These are phyloP conservation scores for Etheostoma nigrum DNA, from an alignment of 2,797 vertebrate genomes.

Conservation along the genomic window DNA sequence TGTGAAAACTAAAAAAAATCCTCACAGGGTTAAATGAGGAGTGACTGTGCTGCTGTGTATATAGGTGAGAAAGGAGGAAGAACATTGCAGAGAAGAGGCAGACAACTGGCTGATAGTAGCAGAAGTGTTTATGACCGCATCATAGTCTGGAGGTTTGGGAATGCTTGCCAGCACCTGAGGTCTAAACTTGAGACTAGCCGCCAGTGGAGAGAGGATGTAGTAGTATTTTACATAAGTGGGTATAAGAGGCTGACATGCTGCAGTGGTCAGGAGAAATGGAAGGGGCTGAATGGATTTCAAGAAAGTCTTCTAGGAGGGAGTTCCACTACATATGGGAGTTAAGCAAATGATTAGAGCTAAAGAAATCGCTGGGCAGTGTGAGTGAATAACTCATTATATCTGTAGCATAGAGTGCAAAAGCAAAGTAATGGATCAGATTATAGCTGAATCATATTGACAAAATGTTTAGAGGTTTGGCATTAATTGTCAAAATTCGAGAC, in stretches of 20 bases:
- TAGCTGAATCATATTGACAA: background rate
- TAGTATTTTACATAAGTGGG: background rate
- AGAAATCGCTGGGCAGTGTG: conserved; percentile 6
- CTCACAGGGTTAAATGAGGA: conserved; percentile 8
- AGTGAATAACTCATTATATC: conserved; percentile 19
- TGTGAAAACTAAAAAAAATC: too few species aligned
- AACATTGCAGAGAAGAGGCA: conserved; percentile 18
- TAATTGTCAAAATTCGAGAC: background rate
- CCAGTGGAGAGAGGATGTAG: conserved; percentile 5
- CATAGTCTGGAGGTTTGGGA: conserved; percentile 16
- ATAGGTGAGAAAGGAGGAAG: conserved; percentile 42
- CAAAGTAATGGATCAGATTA: conserved; percentile 3
- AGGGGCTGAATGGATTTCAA: conserved; percentile 25
- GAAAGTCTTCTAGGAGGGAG: conserved; percentile 11
- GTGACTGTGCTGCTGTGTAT: conserved; percentile 21
- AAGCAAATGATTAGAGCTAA: conserved; percentile 13
- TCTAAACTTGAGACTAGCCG: conserved; percentile 40
- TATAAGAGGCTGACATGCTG: conserved; percentile 16
- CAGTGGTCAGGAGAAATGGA: conserved; percentile 14
- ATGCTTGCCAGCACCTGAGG: conserved; percentile 8
- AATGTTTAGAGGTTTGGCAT: background rate
- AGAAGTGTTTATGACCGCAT: conserved; percentile 10
- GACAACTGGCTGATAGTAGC: conserved; percentile 27
- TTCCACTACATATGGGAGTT: conserved; percentile 17
- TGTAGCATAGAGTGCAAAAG: conserved; percentile 6